Evolutionary conservation across 1,140 invertebrate species (phyloP).

Genomic region (Zaprionus tsacasi): DNA sequence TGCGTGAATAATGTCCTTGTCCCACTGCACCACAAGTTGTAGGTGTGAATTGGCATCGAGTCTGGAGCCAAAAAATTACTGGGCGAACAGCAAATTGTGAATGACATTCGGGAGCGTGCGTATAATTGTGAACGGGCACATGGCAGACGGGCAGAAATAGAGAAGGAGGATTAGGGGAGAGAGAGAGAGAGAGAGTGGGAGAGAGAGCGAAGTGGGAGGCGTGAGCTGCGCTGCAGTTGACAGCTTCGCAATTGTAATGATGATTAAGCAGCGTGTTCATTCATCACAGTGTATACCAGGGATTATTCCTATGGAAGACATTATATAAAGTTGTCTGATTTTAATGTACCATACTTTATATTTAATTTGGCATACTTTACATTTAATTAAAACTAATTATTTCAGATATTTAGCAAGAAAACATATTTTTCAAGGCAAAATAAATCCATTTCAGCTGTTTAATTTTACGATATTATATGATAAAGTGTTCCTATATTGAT

Average conservation of each 20-base stretch:
- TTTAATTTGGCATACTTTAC: no score
- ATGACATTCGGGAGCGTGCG: conserved; percentile 9
- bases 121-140: conserved; percentile 18
- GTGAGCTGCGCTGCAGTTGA: conserved; percentile 19
- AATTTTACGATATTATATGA: no score
- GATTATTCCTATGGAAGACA: no score
- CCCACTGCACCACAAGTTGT: conserved; percentile 48
- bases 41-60: conserved; percentile 59
- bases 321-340: no score
- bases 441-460: no score
- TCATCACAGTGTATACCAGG: neutral
- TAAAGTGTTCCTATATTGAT: no score
- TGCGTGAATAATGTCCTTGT: conserved; percentile 42
- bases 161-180: neutral
- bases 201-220: neutral
- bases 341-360: no score
- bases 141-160: neutral
- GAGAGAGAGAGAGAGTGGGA: neutral
- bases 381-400: no score
- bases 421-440: no score
- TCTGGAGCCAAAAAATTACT: conserved; percentile 61
- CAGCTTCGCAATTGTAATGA: conserved; percentile 12
- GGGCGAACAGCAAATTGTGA: conserved; percentile 56
- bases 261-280: conserved; percentile 6
- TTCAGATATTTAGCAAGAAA: no score